A percentile compares a stretch with the other conserved stretches of the same genome.
Conservation (phyloP, 2,797 vertebrate genomes). For the Phoeniculus purpureus region DNA sequence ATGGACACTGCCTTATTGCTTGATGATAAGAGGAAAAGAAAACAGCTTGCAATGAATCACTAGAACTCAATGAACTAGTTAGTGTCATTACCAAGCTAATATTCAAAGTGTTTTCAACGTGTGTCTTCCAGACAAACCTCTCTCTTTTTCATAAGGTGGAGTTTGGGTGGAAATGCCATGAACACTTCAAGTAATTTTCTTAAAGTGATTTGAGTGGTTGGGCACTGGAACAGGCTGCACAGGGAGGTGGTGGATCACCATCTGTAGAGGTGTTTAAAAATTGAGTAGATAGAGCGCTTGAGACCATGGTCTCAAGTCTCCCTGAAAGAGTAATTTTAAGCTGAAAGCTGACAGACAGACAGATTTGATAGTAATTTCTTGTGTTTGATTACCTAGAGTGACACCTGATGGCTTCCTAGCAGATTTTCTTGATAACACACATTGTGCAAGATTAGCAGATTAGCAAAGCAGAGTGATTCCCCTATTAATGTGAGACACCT, state of each 20-base stretch:
- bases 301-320: no score
- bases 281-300: no score
- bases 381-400: slow-evolving; percentile 21
- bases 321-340: neutral
- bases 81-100: neutral
- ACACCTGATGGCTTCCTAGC: slow-evolving; percentile 32
- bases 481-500: neutral
- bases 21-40: neutral
- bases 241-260: neutral
- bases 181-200: neutral
- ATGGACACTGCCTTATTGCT: accelerated
- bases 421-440: neutral
- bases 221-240: neutral
- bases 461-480: neutral
- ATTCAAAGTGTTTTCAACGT: neutral
- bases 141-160: neutral
- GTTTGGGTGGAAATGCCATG: neutral
- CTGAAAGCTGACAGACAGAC: neutral
- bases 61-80: neutral
- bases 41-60: neutral
- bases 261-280: no score
- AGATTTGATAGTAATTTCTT: neutral
- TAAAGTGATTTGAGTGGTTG: no score
- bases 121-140: neutral
- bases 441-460: neutral